Evolutionary conservation across 1,140 invertebrate species (phyloP), one percentile per base, ranked within the genome.

Genomic region (Nasonia vitripennis): DNA sequence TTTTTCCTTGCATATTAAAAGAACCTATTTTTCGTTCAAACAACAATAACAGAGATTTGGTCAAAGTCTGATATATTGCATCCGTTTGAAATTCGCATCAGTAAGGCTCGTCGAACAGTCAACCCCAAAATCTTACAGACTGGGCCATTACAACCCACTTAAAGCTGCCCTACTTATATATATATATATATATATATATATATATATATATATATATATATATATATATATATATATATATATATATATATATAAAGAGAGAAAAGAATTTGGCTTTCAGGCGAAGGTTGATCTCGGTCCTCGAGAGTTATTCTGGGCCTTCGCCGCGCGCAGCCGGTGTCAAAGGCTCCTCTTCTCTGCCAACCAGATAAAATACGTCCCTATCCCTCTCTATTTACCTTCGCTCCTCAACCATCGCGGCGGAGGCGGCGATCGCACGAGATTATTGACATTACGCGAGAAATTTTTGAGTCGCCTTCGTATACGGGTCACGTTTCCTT

Each of bases 321-420:
- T 82, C 74, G 45, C 6, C 11, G 73, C 34, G 73, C 2, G 37
- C 27, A 11, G 68, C 4, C 75, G 55, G 20, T 62, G 55, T 62
- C 20, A 62, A n/a, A 62, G 55, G 55, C 20, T 62, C 55, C 55
- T 62, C 55, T 62, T 62, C 55, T 62, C 55, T n/a, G 14, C 17
- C 55, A 62, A n/a, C 71, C 48, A 37, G 81, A 83, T 83, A 75
- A 67, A 83, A 83, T 73, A 83, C 81, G 81, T 83, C 23, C 31
- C 81, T 17, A 34, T 14, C 81, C 20, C 11, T 62, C 70, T 73
- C 3, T 31, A 70, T 81, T 81, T 81, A 71, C 68, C n/a, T 31
- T 81, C 17, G 23, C 77, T 62, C 7, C 73, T 45, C 37, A 71
- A 27, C 68, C 14, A 27, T 34, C 20, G 5, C 68, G 68, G 23